Base-by-base conservation (phyloP, 2,888 invertebrate genomes). In the Dicycla oo region DNA sequence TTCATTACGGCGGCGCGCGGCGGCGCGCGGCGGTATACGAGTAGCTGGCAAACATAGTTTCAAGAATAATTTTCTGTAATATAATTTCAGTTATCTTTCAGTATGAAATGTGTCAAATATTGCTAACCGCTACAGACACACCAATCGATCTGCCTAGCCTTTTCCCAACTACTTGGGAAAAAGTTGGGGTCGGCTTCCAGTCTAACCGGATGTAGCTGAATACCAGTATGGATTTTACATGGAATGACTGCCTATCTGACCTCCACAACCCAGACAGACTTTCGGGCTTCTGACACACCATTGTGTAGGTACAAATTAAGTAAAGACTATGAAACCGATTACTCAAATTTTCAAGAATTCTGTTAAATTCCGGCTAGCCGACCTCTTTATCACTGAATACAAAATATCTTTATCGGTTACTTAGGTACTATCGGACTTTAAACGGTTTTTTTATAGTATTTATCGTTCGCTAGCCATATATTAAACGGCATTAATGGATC, bases 341-440 rank as follows among this genome's bases (percentile, higher is more conserved):
- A 61, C 64, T 64, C 38, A 74, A 72, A 75, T 75, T 76, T 73
- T 73, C 40, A 73, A 75, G 67, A 85, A 76, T 71, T 81, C 67
- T 65, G 43, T 66, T 38, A 61, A 65, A 76, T 65, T 71, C 73
- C 71, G 73, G 60, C 67, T 69, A 71, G 61, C 70, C 78, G 75
- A 81, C 77, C 84, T 74, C 63, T 80, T 71, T 83, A 88, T 86
- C 85, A 75, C 67, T 64, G 49, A 75, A 86, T 82, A 85, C 26
- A 87, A 79, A 82, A 75, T 65, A 62, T 81, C 71, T 74, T 85
- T 88, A 87, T 88, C 88, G 81, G 84, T 84, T 86, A 86, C 71
- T 68, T 67, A n/a, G n/a, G n/a, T n/a, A 73, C 80, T 89, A 89
- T 89, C 89, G 70, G 85, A 87, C 66, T 87, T 86, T 84, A 86